A percentile compares a stretch with the other conserved stretches of the same genome.
Evolutionary conservation across 92 coral and sea anemone species (phyloP).

Genomic region (Parazoanthus atlanticus): DNA sequence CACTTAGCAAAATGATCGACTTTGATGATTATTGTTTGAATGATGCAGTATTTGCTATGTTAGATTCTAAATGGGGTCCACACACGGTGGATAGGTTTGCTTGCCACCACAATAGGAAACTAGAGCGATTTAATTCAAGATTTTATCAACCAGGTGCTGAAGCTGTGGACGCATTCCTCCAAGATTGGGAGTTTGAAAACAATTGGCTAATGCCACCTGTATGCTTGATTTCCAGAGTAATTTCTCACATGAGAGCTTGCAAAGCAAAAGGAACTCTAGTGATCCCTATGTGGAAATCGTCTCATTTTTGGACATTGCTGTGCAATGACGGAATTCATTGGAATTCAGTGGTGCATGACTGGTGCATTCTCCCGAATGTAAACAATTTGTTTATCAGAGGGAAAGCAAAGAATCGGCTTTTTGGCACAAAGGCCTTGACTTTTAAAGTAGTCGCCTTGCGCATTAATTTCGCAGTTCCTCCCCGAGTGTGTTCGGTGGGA

Average conservation of each 20-base stretch:
- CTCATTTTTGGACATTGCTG: slow-evolving; percentile 44
- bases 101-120: slow-evolving; percentile 21
- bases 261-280: slow-evolving; percentile 49
- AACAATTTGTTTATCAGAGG: background rate
- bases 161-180: slow-evolving; percentile 28
- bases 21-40: slow-evolving; percentile 30
- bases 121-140: slow-evolving; percentile 30
- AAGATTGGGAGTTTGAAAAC: slow-evolving; percentile 40
- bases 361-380: slow-evolving; percentile 3
- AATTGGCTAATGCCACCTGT: slow-evolving; percentile 52
- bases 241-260: slow-evolving; percentile 43
- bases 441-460: background rate
- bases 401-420: slow-evolving; percentile 4
- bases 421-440: background rate
- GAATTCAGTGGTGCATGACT: background rate
- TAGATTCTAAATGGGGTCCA: slow-evolving; percentile 39
- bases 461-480: background rate
- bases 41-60: slow-evolving; percentile 29
- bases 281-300: slow-evolving; percentile 47
- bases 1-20: slow-evolving; percentile 7
- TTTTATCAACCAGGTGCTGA: slow-evolving; percentile 1
- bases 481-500: slow-evolving; percentile 1
- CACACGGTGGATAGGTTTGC: slow-evolving; percentile 40
- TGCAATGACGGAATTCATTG: slow-evolving; percentile 35
- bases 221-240: slow-evolving; percentile 21